These are phyloP conservation scores for Phragmatobia fuliginosa DNA, from an alignment of 2,888 invertebrate species.

Conservation along the genomic window DNA sequence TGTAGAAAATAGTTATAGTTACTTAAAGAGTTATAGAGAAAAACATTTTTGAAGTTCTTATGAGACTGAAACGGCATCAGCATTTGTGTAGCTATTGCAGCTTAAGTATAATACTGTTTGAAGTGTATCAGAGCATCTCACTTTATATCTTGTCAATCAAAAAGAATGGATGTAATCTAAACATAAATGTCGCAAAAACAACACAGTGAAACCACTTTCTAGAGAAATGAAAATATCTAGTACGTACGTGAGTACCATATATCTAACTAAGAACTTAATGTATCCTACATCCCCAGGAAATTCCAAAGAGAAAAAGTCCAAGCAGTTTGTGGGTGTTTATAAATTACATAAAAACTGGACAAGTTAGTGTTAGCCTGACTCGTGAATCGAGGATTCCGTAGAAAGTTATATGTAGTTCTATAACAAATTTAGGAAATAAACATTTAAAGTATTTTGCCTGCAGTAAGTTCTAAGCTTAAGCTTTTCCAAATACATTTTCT, in stretches of 20 bases:
- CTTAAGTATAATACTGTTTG: background rate
- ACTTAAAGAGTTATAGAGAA: no score
- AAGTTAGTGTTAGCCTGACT: background rate
- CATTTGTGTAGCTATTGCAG: background rate
- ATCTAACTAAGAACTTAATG: conserved; percentile 19
- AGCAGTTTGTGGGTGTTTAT: conserved; percentile 1
- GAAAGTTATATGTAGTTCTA: background rate
- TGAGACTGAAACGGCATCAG: no score
- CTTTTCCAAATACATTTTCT: no score
- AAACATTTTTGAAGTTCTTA: no score
- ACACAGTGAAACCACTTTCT: conserved; percentile 15
- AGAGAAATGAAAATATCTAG: conserved; percentile 15
- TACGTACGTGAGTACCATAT: conserved; percentile 8
- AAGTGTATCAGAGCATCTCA: background rate
- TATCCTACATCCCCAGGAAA: conserved; percentile 19
- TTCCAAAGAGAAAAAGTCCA: background rate
- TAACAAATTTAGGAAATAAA: background rate
- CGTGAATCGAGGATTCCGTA: no score
- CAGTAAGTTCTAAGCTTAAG: no score
- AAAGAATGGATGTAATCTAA: conserved; percentile 18
- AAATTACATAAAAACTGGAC: background rate
- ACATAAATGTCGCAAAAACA: conserved; percentile 6
- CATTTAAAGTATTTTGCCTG: background rate
- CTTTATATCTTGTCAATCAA: conserved; percentile 3
- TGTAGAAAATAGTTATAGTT: no score